Evolutionary conservation across 2,888 invertebrate species (phyloP).

Genomic region (Icerya purchasi): DNA sequence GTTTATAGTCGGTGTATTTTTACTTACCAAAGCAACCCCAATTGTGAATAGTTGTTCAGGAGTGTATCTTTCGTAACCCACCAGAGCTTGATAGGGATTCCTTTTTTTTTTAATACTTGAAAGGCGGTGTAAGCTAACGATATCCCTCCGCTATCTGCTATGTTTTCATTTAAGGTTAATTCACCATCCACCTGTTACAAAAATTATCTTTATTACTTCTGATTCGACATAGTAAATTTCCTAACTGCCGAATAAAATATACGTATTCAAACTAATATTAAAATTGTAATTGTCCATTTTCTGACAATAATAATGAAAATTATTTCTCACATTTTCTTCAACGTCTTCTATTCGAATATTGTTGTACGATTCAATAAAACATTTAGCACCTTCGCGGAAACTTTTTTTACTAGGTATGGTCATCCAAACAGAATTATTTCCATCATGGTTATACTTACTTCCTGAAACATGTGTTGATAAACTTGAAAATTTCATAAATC

Average conservation of each 20-base stretch:
- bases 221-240: no score
- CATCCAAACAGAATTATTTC: background rate
- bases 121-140: background rate
- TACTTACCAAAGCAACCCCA: background rate
- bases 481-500: no score
- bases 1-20: no score
- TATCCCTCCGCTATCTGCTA: background rate
- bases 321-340: background rate
- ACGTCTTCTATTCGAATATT: background rate
- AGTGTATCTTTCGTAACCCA: background rate
- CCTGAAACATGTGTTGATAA: no score
- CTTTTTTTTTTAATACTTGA: background rate
- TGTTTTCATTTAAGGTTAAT: background rate
- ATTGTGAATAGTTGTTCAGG: background rate
- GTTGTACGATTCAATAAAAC: background rate
- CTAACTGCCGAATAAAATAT: no score
- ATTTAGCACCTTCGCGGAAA: background rate
- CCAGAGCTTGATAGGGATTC: background rate
- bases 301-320: no score
- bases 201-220: background rate
- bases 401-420: background rate
- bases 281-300: no score
- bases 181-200: background rate
- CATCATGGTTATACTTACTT: background rate
- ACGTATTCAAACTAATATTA: no score